Evolutionary conservation across 1,140 invertebrate genomes (phyloP), one percentile per base, ranked within the genome.

Genomic region (Physella acuta): DNA sequence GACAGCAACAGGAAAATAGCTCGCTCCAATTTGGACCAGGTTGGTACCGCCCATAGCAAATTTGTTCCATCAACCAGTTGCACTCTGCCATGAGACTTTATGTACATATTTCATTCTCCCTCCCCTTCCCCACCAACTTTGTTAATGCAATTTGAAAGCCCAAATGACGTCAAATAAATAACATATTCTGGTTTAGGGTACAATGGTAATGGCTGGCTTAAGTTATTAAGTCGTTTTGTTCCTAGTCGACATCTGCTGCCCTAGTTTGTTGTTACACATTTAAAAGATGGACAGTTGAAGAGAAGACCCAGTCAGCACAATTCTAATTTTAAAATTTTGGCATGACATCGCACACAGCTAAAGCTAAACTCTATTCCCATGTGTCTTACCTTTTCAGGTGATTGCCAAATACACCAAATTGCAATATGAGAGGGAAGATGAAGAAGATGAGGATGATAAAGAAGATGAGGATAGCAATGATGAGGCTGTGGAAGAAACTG

Each of bases 11-110:
- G 69, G 56, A 76, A 77, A 36, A 30, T 60, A 8, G 76, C 68
- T 16, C 78, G 74, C 58, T 68, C 44, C 11, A 78, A 77, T 26
- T 68, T 84, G 65, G 78, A 83, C 24, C 71, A 80, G 63, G 82
- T 84, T 72, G 71, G 72, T 60, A 8, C 3, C 11, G 17, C 4
- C 52, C 3, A 24, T 51, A 17, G 14, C 5, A 3, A 51, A 26
- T 20, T 37, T n/a, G 11, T 24, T 72, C 26, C 16, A 49, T 2
- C 11, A 16, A 37, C 17, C 24, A 30, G 31, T 31, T 0, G 16
- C 4, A 16, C 28, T 24, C 17, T 20, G 37, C 39, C 14, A 17
- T 8, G 0, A 16, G 24, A 2, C 8, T 24, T 8, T 17, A n/a
- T 20, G 49, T 11, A 28, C 36, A 58, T 26, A 33, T 20, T 5